Percentiles rank a stretch among this genome's conserved stretches.
Conservation (phyloP, 2,888 invertebrate species). For the Ectropis crepuscularia region DNA sequence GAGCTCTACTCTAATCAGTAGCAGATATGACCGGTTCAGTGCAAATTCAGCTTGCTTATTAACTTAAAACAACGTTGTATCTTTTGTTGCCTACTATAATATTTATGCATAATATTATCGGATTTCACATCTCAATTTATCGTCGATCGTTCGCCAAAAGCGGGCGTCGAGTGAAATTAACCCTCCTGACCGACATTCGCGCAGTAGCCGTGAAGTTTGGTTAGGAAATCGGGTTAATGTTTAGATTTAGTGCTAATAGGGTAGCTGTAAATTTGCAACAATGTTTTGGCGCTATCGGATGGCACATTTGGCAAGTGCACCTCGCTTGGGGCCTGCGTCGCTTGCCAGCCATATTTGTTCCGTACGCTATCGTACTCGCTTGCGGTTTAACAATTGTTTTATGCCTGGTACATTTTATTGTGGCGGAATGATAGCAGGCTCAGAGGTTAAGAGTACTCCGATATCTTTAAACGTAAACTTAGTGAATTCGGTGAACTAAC, state of each 20-base stretch:
- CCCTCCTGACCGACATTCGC: slow-evolving; percentile 70
- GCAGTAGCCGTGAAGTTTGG: slow-evolving; percentile 74
- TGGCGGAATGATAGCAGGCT: slow-evolving; percentile 24
- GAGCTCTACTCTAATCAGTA: too few species aligned
- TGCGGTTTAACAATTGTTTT: slow-evolving; percentile 75
- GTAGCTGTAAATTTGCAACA: slow-evolving; percentile 80
- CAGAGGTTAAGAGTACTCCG: slow-evolving; percentile 10
- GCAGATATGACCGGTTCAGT: too few species aligned
- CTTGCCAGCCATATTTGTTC: slow-evolving; percentile 75
- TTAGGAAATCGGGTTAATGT: slow-evolving; percentile 83
- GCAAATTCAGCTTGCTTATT: too few species aligned
- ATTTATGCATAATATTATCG: slow-evolving; percentile 25
- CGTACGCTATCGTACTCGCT: slow-evolving; percentile 61
- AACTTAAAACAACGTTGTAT: too few species aligned
- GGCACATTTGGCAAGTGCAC: slow-evolving; percentile 80
- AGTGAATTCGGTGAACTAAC: neutral
- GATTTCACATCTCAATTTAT: slow-evolving; percentile 48
- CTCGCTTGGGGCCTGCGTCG: slow-evolving; percentile 60
- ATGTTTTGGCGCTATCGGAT: slow-evolving; percentile 82
- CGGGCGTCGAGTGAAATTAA: slow-evolving; percentile 61
- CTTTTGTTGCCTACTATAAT: too few species aligned
- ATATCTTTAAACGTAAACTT: neutral
- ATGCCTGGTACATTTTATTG: slow-evolving; percentile 46
- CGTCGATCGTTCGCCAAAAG: slow-evolving; percentile 50
- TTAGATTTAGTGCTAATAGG: slow-evolving; percentile 85